Conservation (phyloP, 2,113 vertebrate genomes). For the Scomber japonicus region DNA sequence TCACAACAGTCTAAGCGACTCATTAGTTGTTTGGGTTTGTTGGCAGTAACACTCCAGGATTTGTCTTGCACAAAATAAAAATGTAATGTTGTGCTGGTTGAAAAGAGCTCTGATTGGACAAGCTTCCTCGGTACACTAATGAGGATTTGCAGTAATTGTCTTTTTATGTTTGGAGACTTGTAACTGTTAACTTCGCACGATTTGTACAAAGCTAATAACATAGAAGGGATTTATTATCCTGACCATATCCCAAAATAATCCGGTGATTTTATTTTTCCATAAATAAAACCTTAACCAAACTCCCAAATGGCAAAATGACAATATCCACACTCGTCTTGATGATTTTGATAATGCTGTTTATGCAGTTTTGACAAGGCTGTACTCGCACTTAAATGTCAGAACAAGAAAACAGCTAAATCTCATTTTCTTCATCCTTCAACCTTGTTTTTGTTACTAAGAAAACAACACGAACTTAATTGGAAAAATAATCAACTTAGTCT, state of each 20-base stretch:
- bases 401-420: background rate
- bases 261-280: too few relatives aligned
- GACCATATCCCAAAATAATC: background rate
- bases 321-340: too few relatives aligned
- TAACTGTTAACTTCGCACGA: background rate
- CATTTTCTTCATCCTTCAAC: background rate
- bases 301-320: too few relatives aligned
- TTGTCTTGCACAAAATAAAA: conserved; percentile 8
- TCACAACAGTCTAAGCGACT: conserved; percentile 40
- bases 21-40: conserved; percentile 52
- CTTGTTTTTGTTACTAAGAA: too few relatives aligned
- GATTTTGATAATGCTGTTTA: too few relatives aligned
- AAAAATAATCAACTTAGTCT: too few relatives aligned
- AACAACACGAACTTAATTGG: too few relatives aligned
- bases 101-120: conserved; percentile 2
- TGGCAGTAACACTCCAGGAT: conserved; percentile 21
- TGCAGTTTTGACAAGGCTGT: too few relatives aligned
- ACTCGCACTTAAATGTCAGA: too few relatives aligned
- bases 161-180: conserved; percentile 2
- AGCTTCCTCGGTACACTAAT: conserved; percentile 6
- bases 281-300: too few relatives aligned
- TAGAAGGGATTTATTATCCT: background rate
- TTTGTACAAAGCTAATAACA: background rate
- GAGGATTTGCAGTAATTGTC: background rate
- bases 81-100: background rate